These are phyloP conservation scores for Trigoniulus corallinus DNA, from an alignment of 1,140 invertebrate species.

Conservation along the genomic window DNA sequence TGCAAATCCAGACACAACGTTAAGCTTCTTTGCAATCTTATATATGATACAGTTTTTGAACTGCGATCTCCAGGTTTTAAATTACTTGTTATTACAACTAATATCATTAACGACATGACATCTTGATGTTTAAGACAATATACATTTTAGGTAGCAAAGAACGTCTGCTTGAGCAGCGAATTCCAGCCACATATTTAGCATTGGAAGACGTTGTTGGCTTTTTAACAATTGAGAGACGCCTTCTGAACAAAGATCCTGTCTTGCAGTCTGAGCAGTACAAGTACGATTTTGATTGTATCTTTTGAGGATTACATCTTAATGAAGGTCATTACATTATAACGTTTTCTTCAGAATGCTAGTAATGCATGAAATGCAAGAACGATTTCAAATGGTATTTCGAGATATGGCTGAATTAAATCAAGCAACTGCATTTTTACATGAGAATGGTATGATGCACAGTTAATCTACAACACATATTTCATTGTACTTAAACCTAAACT, in stretches of 20 bases:
- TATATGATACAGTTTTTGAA: constrained; percentile 87
- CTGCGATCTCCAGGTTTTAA: constrained; percentile 53
- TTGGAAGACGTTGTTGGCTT: constrained; percentile 78
- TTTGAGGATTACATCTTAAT: no score
- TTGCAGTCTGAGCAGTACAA: constrained; percentile 71
- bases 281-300: constrained; percentile 12
- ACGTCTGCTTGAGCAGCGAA: constrained; percentile 76
- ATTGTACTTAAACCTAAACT: constrained; percentile 6
- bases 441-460: constrained; percentile 57
- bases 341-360: constrained; percentile 31
- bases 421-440: constrained; percentile 90
- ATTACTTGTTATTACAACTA: constrained; percentile 3
- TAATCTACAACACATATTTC: no score
- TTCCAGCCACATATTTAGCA: constrained; percentile 87
- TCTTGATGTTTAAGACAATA: constrained; percentile 15
- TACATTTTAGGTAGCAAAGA: constrained; percentile 60
- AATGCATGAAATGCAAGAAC: constrained; percentile 45
- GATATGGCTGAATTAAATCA: constrained; percentile 73
- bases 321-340: constrained; percentile 1
- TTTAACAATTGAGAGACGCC: constrained; percentile 46
- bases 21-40: constrained; percentile 71
- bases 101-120: background rate
- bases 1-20: constrained; percentile 84
- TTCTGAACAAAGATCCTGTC: constrained; percentile 55
- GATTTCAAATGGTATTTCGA: constrained; percentile 52